Conservation (phyloP, 2,113 vertebrate genomes). For the Hyperoodon ampullatus region DNA sequence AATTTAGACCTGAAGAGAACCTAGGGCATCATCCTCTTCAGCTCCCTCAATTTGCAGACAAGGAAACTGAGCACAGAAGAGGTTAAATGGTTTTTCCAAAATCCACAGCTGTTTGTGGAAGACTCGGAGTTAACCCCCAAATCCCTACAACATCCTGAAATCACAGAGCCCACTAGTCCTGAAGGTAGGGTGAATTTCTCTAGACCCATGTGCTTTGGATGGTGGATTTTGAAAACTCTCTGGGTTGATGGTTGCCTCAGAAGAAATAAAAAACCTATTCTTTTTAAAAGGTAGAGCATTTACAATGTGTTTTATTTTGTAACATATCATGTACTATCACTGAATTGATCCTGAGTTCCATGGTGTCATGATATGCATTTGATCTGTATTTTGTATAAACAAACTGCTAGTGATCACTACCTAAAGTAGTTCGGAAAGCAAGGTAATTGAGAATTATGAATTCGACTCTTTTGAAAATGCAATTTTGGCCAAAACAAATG, state of each 20-base stretch:
- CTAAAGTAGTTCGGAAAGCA: not conserved
- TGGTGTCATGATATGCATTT: not conserved
- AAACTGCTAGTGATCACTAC: not conserved
- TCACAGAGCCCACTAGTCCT: not conserved
- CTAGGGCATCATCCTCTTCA: not conserved
- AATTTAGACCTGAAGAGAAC: not conserved
- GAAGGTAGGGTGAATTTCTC: not conserved
- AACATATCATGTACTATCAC: no score
- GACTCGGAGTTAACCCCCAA: not conserved
- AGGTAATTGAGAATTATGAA: not conserved
- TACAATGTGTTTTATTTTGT: not conserved
- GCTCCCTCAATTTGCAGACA: not conserved
- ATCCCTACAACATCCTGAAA: not conserved
- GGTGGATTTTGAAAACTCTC: not conserved
- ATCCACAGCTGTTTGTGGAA: not conserved
- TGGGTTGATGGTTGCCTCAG: not conserved
- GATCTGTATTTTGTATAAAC: not conserved
- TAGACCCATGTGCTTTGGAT: not conserved
- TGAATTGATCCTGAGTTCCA: not conserved
- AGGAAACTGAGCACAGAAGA: not conserved
- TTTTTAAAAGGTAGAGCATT: not conserved
- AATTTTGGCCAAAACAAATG: not conserved
- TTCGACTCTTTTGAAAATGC: not conserved
- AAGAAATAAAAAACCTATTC: not conserved
- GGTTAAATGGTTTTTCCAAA: not conserved